Conservation (phyloP, 1,140 invertebrate genomes). For the Metopolophium dirhodum region DNA sequence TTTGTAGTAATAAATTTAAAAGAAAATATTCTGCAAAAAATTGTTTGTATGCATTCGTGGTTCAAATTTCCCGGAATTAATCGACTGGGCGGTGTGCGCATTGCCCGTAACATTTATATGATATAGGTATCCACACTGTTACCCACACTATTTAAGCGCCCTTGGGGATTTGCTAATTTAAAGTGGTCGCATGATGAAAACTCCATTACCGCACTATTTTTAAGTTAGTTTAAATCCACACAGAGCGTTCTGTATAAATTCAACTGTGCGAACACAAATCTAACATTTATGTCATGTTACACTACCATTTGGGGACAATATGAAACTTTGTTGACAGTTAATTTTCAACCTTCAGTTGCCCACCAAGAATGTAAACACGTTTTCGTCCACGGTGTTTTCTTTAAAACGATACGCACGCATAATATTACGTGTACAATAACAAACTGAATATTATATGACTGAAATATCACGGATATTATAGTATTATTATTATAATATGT, state of each 20-base stretch:
- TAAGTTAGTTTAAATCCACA: not conserved
- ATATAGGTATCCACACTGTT: too few relatives aligned
- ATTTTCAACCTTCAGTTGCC: not conserved
- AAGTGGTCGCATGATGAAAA: not conserved
- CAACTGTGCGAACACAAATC: slow-evolving; percentile 12
- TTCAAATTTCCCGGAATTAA: too few relatives aligned
- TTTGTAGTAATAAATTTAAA: too few relatives aligned
- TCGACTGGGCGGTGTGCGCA: too few relatives aligned
- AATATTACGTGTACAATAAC: not conserved
- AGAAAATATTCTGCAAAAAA: too few relatives aligned
- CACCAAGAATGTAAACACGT: slow-evolving; percentile 24
- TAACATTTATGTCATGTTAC: not conserved
- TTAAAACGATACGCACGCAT: not conserved
- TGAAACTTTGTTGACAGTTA: slow-evolving; percentile 20
- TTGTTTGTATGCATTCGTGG: too few relatives aligned
- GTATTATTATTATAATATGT: not conserved
- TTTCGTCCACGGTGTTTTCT: not conserved
- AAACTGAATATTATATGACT: not conserved
- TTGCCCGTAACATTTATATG: too few relatives aligned
- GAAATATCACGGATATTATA: not conserved
- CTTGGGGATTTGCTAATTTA: not conserved
- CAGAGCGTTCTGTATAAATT: not conserved
- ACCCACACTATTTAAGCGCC: not conserved
- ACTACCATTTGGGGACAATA: not conserved
- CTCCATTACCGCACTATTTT: not conserved